Evolutionary conservation across 2,888 invertebrate genomes (phyloP), one percentile per base, ranked within the genome.

Genomic region (Ecliptopera silaceata): DNA sequence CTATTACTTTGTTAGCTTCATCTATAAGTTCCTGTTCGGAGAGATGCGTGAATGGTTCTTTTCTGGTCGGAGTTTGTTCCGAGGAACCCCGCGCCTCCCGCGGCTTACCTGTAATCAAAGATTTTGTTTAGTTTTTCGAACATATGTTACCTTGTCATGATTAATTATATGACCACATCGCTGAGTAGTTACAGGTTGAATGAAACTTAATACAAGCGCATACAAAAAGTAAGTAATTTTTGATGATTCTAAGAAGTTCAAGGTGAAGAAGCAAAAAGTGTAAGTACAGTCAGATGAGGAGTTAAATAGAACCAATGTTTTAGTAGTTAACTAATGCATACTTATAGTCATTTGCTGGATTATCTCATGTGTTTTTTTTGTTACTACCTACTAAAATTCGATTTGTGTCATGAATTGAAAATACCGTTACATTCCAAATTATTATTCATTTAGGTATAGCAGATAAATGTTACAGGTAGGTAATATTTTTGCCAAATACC

Each of bases 1-100:
- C 93, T 47, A 96, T 86, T 29, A 96, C 95, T 73, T 93, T 92
- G 61, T 95, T 95, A 26, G 95, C 95, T 89, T 96, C 96, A 74
- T 95, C 93, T 44, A 95, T 94, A 44, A 96, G 92, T 76, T 95
- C 94, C 74, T 94, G 92, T 75, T 95, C 94, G 54, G 95, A 94
- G 34, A 94, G 89, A 72, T 94, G 94, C 45, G 94, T 93, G 67
- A 95, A 94, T 60, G 95, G 93, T 70, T 91, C 90, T 65, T 86
- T 89, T 69, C 91, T 80, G 41, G 74, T 66, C 18, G 83, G 74
- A 26, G 77, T 68, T 70, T 80, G 79, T 60, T 87, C 88, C 22
- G 80, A 83, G 70, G 83, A 64, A 36, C 80, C 84, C 74, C 90
- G 87, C 73, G 79, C 63, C 61, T 82, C 87, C 11, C 91, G 88